phyloP scores from a whole-genome alignment of 2,888 invertebrate genomes.

The Aphrophora alni region DNA sequence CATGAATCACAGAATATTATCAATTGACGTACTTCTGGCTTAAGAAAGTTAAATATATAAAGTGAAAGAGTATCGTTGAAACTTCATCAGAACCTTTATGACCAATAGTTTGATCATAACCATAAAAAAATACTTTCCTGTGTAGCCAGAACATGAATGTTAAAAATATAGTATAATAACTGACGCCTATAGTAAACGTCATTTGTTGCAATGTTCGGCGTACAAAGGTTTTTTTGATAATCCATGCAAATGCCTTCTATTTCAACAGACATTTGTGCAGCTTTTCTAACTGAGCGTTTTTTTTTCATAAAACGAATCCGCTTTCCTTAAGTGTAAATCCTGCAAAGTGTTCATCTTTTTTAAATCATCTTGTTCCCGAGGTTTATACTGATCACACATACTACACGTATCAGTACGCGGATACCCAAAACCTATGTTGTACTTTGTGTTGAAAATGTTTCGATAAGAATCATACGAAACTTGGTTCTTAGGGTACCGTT shows the following conservation, averaged over 20 bases:
- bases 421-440: conserved; percentile 16
- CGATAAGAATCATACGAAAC: not conserved
- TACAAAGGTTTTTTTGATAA: conserved; percentile 37
- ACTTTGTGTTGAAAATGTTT: conserved; percentile 7
- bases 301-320: conserved; percentile 19
- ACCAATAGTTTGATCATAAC: conserved; percentile 35
- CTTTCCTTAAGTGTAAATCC: conserved; percentile 6
- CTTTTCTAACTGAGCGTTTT: not conserved
- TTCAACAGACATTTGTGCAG: not conserved
- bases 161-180: conserved; percentile 35
- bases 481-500: no score
- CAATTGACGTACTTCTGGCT: conserved; percentile 17
- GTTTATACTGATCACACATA: conserved; percentile 6
- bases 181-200: no score
- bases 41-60: conserved; percentile 31
- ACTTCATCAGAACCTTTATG: conserved; percentile 41
- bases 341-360: not conserved
- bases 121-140: conserved; percentile 28
- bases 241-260: conserved; percentile 34
- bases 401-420: conserved; percentile 21
- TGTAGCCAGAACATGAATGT: conserved; percentile 32
- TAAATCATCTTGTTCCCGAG: conserved; percentile 2
- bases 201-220: no score
- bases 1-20: conserved; percentile 36
- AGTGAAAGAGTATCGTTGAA: conserved; percentile 31